Base-by-base conservation (phyloP, 2,888 invertebrate genomes). In the Merodon equestris region DNA sequence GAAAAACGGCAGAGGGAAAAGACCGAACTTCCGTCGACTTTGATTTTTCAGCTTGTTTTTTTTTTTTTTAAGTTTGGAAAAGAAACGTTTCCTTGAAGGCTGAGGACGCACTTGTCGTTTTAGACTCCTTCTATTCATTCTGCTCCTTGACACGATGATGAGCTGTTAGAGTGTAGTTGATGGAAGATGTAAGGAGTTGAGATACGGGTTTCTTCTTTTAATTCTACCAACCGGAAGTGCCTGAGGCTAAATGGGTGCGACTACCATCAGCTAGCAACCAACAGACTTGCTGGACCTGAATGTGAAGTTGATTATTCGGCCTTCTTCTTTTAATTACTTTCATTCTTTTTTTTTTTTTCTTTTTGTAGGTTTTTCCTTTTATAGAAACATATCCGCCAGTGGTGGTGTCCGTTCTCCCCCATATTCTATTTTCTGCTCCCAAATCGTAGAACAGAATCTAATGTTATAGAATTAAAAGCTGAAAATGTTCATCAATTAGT, bases 1-100 rank as follows among this genome's bases (percentile, higher is more conserved):
- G 27, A 34, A 51, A 12, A 19, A 27, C 7, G 27, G n/a, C 27
- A 13, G 17, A 1, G 53, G 13, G 50, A 44, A 57, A 54, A 45
- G 13, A 53, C 47, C 3, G 14, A 73, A 61, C 73, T 77, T 77
- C 77, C 77, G 63, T 54, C 63, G 63, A 50, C 73, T 73, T 77
- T 63, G 73, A 77, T 77, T 77, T 71, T 77, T 73, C 40, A 67
- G 73, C 77, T 67, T 67, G 12, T 58, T 58, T 58, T 51, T 42
- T 64, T 38, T 36, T 50, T n/a, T 0, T 10, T 10, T 44, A 50
- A 50, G 51, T 27, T 27, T 36, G 14, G 14, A 45, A 50, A 51
- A 53, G 19, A 50, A 60, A 57, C 18, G 44, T 53, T 61, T 50
- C 19, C 63, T 63, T 57, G 50, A 71, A 19, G 40, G 56, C 61